phyloP scores from a whole-genome alignment of 2,797 vertebrate genomes.

The Microctenopoma steveboyesi region DNA sequence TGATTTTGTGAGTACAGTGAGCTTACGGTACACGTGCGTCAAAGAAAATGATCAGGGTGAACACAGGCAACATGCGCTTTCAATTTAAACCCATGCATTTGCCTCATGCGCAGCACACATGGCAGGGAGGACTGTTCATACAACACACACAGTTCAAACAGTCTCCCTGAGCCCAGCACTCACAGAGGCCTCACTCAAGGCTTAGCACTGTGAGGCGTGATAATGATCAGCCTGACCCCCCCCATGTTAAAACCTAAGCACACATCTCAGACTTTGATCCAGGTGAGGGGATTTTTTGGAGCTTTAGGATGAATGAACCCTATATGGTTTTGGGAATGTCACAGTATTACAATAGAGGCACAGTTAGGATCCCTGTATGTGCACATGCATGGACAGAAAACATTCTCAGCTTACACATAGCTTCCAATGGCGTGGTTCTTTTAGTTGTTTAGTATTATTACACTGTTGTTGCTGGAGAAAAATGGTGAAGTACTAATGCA shows the following conservation, averaged over 20 bases:
- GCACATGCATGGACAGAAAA: slow-evolving; percentile 32
- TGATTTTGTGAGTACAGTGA: slow-evolving; percentile 1
- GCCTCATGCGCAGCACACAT: slow-evolving; percentile 36
- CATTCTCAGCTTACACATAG: slow-evolving; percentile 1
- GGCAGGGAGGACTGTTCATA: slow-evolving; percentile 19
- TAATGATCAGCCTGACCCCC: slow-evolving; percentile 54
- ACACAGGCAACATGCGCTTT: slow-evolving; percentile 45
- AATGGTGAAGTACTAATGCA: neutral
- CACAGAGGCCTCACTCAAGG: slow-evolving; percentile 56
- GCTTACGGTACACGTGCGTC: neutral
- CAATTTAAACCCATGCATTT: slow-evolving; percentile 28
- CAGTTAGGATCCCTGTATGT: slow-evolving; percentile 23
- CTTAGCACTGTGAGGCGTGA: slow-evolving; percentile 62
- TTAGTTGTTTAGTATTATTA: neutral
- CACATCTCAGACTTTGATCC: slow-evolving; percentile 70
- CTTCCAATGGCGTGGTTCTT: neutral
- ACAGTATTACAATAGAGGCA: slow-evolving; percentile 37
- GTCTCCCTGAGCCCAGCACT: slow-evolving; percentile 45
- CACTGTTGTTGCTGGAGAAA: neutral
- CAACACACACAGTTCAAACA: slow-evolving; percentile 41
- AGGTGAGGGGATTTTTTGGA: slow-evolving; percentile 30
- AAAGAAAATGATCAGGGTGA: slow-evolving; percentile 46
- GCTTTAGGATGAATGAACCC: slow-evolving; percentile 59
- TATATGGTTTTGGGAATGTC: slow-evolving; percentile 44
- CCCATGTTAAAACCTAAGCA: slow-evolving; percentile 62